Base-by-base conservation (phyloP, 2,113 vertebrate genomes). In the Pseudopodoces humilis region DNA sequence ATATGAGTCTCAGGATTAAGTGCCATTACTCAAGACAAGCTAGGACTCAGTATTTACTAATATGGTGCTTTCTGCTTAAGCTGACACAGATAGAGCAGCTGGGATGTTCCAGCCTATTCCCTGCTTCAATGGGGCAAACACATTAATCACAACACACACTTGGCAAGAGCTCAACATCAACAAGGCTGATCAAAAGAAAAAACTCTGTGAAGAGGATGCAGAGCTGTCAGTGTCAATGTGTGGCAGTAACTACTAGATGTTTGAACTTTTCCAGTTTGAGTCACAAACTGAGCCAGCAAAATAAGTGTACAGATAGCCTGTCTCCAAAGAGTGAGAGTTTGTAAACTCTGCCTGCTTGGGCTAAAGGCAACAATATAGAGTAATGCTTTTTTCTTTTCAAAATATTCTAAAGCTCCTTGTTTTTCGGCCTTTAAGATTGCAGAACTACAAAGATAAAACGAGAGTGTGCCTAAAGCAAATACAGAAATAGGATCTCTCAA, bases 401-500 rank as follows among this genome's bases (percentile, higher is more conserved):
- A 86, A 44, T 21, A 64, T 86, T 41, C 22, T 67, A 67, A 41
- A 30, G 24, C 6, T 59, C 37, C 23, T 55, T 13, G 15, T 7
- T n/a, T 81, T 13, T 31, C 1, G 0, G 37, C 10, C 25, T 24
- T 37, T 31, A 62, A 60, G 15, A 52, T 31, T 89, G 22, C 53
- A 64, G 50, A 89, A 43, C 35, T 75, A 78, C 37, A 44, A 86
- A 78, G 52, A 19, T 89, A 89, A 90, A 94, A 88, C 1, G 39
- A 90, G 80, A 19, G 28, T 3, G 15, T 58, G 47, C 89, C 69
- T 92, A 75, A 91, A 94, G 60, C 71, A 85, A 94, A 33, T 43
- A 76, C 31, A 88, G 55, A 96, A 91, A 92, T 43, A 86, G 65
- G 72, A 77, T 89, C 49, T 78, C 67, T 89, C 76, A 82, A 53